These are phyloP conservation scores for Mus pahari DNA, from an alignment of 2,113 vertebrate species.

Conservation along the genomic window DNA sequence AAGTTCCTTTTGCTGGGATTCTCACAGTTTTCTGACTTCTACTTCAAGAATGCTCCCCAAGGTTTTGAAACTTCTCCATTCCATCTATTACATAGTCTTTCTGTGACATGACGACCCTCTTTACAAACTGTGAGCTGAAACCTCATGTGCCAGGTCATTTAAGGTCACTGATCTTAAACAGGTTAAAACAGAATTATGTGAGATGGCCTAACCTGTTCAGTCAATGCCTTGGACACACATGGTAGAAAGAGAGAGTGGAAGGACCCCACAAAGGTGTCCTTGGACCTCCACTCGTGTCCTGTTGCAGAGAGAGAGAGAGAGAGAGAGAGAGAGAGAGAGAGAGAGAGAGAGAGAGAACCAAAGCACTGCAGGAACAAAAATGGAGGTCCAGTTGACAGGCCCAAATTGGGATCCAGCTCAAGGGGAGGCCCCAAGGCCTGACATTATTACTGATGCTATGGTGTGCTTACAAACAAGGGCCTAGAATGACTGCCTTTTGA, in stretches of 20 bases:
- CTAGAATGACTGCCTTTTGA: too few species aligned
- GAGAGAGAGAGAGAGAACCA: too few species aligned
- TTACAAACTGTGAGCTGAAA: neutral
- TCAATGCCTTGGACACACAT: neutral
- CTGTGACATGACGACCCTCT: neutral
- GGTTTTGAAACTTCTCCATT: neutral
- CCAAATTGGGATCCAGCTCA: too few species aligned
- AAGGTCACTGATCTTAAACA: neutral
- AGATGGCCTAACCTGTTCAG: neutral
- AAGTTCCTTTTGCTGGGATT: too few species aligned
- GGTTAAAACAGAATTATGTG: neutral
- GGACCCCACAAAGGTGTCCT: neutral
- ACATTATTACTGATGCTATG: too few species aligned
- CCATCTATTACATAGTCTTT: neutral
- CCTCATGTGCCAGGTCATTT: too few species aligned
- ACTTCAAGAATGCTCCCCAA: accelerated
- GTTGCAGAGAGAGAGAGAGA: neutral
- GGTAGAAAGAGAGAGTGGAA: neutral
- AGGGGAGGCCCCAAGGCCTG: too few species aligned
- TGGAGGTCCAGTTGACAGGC: too few species aligned
- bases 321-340: too few species aligned
- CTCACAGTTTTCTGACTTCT: neutral
- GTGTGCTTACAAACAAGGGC: too few species aligned
- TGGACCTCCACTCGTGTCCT: neutral
- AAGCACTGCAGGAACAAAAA: too few species aligned